Percentiles rank a stretch among this genome's conserved stretches.
Evolutionary conservation across 2,113 vertebrate genomes (phyloP).

Genomic region (Sylvia atricapilla): DNA sequence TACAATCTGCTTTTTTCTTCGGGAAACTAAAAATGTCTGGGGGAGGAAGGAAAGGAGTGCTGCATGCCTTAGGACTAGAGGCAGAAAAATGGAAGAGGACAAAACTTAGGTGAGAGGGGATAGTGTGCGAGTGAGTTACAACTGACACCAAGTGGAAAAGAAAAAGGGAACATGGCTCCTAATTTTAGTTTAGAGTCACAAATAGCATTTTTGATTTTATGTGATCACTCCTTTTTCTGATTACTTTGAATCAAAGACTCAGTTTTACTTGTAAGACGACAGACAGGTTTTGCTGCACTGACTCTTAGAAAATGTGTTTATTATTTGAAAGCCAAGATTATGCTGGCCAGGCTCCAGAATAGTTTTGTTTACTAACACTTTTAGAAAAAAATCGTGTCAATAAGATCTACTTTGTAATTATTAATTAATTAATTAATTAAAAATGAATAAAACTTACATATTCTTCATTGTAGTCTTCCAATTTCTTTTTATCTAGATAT

Average conservation of each 20-base stretch:
- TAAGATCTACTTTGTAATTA: not conserved
- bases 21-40: not conserved
- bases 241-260: not conserved
- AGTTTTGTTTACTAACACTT: not conserved
- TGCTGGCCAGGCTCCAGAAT: conserved; percentile 35
- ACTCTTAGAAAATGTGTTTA: conserved; percentile 15
- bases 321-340: conserved; percentile 48
- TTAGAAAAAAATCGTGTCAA: not conserved
- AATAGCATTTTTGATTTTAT: not conserved
- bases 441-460: conserved; percentile 81
- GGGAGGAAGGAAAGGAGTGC: fast-evolving
- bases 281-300: not conserved
- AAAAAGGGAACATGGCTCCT: not conserved
- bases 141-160: not conserved
- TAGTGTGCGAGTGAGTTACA: not conserved
- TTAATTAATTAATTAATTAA: not conserved
- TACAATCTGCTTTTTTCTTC: not conserved
- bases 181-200: not conserved
- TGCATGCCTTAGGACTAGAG: not conserved
- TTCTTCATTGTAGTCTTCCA: conserved; percentile 89
- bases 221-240: not conserved
- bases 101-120: not conserved
- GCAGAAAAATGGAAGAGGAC: not conserved
- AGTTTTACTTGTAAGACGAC: not conserved
- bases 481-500: conserved; percentile 86